A percentile compares a stretch with the other conserved stretches of the same genome.
phyloP scores from a whole-genome alignment of 64 coral and sea anemone genomes.

The Montipora efflorescens region DNA sequence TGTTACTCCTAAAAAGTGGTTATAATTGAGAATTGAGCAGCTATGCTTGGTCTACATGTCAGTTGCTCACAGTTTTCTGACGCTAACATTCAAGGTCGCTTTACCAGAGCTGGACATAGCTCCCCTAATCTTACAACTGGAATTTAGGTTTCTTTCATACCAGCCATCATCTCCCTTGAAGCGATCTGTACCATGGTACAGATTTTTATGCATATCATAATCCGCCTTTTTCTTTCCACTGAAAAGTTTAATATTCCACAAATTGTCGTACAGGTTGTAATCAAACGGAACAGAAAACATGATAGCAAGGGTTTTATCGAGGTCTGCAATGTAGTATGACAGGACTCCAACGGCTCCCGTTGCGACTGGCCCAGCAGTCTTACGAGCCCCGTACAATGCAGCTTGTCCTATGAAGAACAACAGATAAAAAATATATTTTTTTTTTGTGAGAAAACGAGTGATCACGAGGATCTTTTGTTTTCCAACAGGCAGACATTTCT shows the following conservation, averaged over 20 bases:
- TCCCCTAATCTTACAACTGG: not conserved
- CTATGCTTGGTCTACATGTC: too few relatives aligned
- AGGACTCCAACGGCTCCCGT: not conserved
- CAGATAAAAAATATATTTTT: too few relatives aligned
- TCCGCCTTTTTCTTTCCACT: not conserved
- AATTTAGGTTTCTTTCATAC: not conserved
- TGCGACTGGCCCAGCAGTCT: too few relatives aligned
- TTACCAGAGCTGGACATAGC: conserved; percentile 37
- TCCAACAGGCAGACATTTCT: too few relatives aligned
- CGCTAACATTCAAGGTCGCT: not conserved
- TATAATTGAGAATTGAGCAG: too few relatives aligned
- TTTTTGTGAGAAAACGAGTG: too few relatives aligned
- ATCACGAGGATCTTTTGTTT: too few relatives aligned
- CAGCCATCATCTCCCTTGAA: too few relatives aligned
- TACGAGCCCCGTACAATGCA: too few relatives aligned
- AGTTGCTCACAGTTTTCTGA: not conserved
- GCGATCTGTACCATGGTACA: too few relatives aligned
- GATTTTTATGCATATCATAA: not conserved
- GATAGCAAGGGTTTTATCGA: conserved; percentile 21
- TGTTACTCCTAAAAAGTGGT: too few relatives aligned
- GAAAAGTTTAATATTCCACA: conserved; percentile 54
- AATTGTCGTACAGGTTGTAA: conserved; percentile 33
- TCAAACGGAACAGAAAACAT: conserved; percentile 69
- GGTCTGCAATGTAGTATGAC: not conserved
- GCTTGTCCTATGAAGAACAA: too few relatives aligned